A percentile compares a stretch with the other conserved stretches of the same genome.
phyloP scores from a whole-genome alignment of 2,888 invertebrate genomes.

The Hirtodrosophila confusa region DNA sequence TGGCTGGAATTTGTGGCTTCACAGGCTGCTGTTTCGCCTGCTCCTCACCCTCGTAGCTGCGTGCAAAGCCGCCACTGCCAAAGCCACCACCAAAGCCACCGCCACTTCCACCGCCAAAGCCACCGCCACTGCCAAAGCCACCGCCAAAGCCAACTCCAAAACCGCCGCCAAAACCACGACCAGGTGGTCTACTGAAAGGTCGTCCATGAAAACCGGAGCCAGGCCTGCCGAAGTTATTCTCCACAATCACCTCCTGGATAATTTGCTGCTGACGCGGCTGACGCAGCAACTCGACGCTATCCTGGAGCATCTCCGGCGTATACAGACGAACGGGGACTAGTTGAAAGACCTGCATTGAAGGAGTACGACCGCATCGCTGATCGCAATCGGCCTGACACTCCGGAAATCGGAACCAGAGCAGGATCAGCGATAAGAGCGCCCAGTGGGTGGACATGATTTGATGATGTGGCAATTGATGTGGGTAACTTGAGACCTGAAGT shows the following conservation, averaged over 20 bases:
- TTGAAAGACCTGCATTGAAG: conserved; percentile 29
- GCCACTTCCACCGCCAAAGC: not conserved
- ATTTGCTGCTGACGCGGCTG: conserved; percentile 60
- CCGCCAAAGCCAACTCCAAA: conserved; percentile 17
- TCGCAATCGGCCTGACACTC: conserved; percentile 21
- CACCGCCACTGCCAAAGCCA: not conserved
- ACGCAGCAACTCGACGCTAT: conserved; percentile 30
- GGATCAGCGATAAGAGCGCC: conserved; percentile 22
- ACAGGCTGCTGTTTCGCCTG: not conserved
- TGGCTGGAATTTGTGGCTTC: not conserved
- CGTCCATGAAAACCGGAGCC: conserved; percentile 29
- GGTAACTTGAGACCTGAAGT: conserved; percentile 18
- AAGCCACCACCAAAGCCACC: conserved; percentile 19
- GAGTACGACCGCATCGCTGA: conserved; percentile 41
- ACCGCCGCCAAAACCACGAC: conserved; percentile 8
- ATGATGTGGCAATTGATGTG: conserved; percentile 5
- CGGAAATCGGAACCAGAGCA: conserved; percentile 7
- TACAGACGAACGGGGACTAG: conserved; percentile 56
- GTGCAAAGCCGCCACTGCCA: conserved; percentile 31
- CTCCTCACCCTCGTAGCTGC: conserved; percentile 44
- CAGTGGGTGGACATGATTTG: conserved; percentile 37
- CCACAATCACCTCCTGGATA: conserved; percentile 53
- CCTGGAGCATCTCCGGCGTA: conserved; percentile 31
- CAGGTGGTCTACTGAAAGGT: conserved; percentile 30
- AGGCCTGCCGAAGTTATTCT: conserved; percentile 45